Evolutionary conservation across 92 coral and sea anemone species (phyloP), one percentile per base, ranked within the genome.

Genomic region (Phenganax stokvisi): DNA sequence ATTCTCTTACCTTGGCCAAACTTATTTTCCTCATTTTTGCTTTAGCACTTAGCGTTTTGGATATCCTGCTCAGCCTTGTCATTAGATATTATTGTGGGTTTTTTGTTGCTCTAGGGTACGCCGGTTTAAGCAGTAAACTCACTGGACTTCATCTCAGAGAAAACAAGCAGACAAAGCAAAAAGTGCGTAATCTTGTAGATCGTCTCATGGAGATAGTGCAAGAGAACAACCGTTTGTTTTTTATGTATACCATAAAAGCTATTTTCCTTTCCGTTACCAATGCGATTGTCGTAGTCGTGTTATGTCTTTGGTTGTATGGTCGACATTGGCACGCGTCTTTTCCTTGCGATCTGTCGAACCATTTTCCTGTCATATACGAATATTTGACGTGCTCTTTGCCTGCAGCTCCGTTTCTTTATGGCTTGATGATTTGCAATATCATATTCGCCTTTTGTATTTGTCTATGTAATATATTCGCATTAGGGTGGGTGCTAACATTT

Each of bases 291-390:
- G 74, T 65, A 1, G 59, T 79, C 63, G 74, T 79, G 29, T 79
- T 64, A 29, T 55, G 7, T 25, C 9, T 1, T 20, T 79, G 83
- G 83, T 16, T 79, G 30, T 62, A 67, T 59, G 69, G 44, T 37
- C 73, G 83, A 63, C 74, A 56, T 0, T 79, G 83, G 83, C 83
- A 79, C 54, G 83, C 83, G 20, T 79, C 83, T 44, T 79, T 79
- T 51, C 44, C 57, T 3, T 79, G 83, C 63, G 83, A 79, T 54
- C 30, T 79, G 28, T 60, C 83, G 0, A 52, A 17, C 7, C 62
- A 62, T 17, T 44, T 79, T 51, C 83, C 83, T 10, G 44, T 29
- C 15, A 64, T 79, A 63, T 79, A 79, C 71, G 69, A 79, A 17
- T 58, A 64, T 52, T 60, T 79, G 69, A 79, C 83, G 25, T 79